A percentile compares a stretch with the other conserved stretches of the same genome.
These are phyloP conservation scores for Sminthurides bifidus DNA, from an alignment of 1,140 invertebrate genomes.

Conservation along the genomic window DNA sequence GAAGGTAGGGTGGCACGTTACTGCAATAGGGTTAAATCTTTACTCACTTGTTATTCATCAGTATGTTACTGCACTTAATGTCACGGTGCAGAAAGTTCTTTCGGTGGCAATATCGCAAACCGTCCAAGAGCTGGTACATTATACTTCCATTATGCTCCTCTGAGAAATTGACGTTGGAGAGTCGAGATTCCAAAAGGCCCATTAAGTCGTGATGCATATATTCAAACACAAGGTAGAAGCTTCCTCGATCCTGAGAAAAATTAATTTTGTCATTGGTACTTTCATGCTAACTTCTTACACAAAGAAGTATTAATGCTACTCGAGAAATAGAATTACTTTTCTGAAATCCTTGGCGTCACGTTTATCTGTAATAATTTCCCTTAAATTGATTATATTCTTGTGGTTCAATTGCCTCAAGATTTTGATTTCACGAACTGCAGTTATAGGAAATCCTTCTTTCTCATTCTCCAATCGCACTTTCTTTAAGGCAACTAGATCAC, in stretches of 20 bases:
- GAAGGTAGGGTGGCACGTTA: too few relatives aligned
- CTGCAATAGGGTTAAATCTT: too few relatives aligned
- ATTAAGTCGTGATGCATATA: constrained; percentile 99
- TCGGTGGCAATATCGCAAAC: constrained; percentile 91
- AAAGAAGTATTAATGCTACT: neutral
- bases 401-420: constrained; percentile 96
- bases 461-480: constrained; percentile 98
- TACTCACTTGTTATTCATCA: constrained; percentile 93
- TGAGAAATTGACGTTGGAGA: constrained; percentile 78
- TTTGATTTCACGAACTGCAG: constrained; percentile 98
- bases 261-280: constrained; percentile 39
- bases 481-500: constrained; percentile 85
- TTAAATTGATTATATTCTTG: constrained; percentile 92
- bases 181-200: constrained; percentile 93
- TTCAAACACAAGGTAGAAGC: constrained; percentile 98
- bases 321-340: constrained; percentile 55
- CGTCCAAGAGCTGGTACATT: constrained; percentile 93
- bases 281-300: too few relatives aligned
- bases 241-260: constrained; percentile 65
- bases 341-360: constrained; percentile 90
- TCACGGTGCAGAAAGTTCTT: constrained; percentile 98
- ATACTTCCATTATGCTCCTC: constrained; percentile 93
- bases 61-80: constrained; percentile 98
- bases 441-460: constrained; percentile 99
- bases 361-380: constrained; percentile 98